Evolutionary conservation across 2,113 vertebrate species (phyloP).

Genomic region (Mormoops blainvillei): DNA sequence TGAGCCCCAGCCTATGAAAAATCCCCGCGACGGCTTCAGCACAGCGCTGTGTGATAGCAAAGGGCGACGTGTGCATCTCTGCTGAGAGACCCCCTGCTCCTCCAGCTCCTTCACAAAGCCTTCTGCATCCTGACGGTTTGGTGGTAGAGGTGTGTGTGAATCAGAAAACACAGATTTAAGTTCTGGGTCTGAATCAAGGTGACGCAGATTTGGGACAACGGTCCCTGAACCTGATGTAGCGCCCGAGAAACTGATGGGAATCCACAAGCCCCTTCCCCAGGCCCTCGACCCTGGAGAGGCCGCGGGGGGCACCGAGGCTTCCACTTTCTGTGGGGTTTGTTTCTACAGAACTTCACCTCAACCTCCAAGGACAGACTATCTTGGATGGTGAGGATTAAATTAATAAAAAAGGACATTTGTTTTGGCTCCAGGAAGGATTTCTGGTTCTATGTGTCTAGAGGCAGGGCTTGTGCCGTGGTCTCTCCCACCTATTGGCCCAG

Average conservation of each 20-base stretch:
- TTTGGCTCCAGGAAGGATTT: not conserved
- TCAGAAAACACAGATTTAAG: not conserved
- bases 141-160: accelerated
- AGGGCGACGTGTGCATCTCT: accelerated
- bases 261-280: too few relatives aligned
- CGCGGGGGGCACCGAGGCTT: accelerated
- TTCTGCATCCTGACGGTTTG: accelerated
- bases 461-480: accelerated
- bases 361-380: not conserved
- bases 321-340: not conserved
- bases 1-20: not conserved
- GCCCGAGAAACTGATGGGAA: not conserved
- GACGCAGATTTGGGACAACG: accelerated
- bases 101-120: accelerated
- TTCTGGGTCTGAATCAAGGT: not conserved
- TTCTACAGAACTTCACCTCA: not conserved
- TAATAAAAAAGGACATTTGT: not conserved
- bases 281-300: accelerated
- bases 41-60: not conserved
- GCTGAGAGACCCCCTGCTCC: accelerated
- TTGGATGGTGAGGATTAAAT: not conserved
- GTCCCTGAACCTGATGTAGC: accelerated
- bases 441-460: not conserved
- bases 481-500: too few relatives aligned
- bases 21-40: not conserved